These are phyloP conservation scores for Podarcis cretensis DNA, from an alignment of 2,113 vertebrate genomes.

Conservation along the genomic window DNA sequence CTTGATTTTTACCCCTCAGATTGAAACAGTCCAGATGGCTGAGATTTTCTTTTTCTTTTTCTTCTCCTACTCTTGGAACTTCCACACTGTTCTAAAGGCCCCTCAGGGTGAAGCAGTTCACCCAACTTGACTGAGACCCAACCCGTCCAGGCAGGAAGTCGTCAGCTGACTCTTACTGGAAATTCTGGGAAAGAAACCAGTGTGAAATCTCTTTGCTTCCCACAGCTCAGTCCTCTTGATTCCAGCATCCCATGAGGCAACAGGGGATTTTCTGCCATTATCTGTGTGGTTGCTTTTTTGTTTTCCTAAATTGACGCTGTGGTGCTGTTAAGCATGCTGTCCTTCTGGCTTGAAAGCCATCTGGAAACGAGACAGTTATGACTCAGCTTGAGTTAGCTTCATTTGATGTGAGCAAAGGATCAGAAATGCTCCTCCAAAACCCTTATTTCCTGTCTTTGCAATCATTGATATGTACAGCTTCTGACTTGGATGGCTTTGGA, in stretches of 20 bases:
- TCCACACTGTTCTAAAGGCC: constrained; percentile 34
- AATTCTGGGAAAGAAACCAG: constrained; percentile 45
- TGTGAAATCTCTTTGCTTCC: constrained; percentile 50
- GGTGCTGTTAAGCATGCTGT: background rate
- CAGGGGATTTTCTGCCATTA: background rate
- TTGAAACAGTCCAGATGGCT: constrained; percentile 11
- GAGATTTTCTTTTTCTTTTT: background rate
- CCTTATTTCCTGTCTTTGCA: constrained; percentile 18
- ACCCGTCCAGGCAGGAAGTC: constrained; percentile 48
- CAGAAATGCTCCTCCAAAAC: background rate
- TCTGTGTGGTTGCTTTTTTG: constrained; percentile 1
- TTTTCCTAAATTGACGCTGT: background rate
- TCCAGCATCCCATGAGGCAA: constrained; percentile 53
- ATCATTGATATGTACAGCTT: background rate
- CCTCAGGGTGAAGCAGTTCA: constrained; percentile 57
- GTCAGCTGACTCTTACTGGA: constrained; percentile 57
- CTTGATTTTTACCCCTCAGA: background rate
- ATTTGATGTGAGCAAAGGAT: constrained; percentile 16
- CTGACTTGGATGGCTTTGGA: constrained; percentile 12
- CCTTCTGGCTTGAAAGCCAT: background rate
- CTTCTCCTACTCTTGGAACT: background rate
- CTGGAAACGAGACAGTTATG: constrained; percentile 11
- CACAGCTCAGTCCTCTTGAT: constrained; percentile 20
- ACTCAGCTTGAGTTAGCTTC: constrained; percentile 15
- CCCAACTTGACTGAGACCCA: background rate